Percentiles rank a stretch among this genome's conserved stretches.
Evolutionary conservation across 2,113 vertebrate genomes (phyloP).

Genomic region (Neolamprologus cancellatus): DNA sequence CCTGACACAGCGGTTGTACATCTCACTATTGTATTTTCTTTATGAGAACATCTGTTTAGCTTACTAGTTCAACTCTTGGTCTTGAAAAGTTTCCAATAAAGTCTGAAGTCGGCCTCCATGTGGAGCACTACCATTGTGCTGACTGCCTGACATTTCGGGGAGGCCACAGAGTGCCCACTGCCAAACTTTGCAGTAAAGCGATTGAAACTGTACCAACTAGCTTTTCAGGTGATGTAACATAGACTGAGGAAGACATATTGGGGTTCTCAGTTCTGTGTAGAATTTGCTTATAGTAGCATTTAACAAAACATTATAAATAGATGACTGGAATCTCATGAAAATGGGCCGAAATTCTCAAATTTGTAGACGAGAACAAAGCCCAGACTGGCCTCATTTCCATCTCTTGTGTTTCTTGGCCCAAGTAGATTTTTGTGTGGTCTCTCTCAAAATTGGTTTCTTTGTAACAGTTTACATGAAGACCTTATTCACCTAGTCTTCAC

Average conservation of each 20-base stretch:
- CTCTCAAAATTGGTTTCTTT: neutral
- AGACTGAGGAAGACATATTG: neutral
- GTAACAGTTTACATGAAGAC: neutral
- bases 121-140: neutral
- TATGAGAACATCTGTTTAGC: constrained; percentile 67
- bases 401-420: neutral
- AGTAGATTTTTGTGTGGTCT: neutral
- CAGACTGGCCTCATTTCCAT: neutral
- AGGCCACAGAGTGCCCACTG: neutral
- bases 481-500: neutral
- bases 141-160: neutral
- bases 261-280: neutral
- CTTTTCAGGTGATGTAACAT: neutral
- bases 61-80: constrained; percentile 42
- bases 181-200: neutral
- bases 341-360: neutral
- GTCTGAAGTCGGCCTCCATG: constrained; percentile 8
- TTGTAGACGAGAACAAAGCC: neutral
- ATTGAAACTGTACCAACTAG: neutral
- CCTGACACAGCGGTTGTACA: constrained; percentile 33
- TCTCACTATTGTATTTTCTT: constrained; percentile 51
- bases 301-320: neutral
- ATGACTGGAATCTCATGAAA: neutral
- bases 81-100: constrained; percentile 37
- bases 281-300: neutral